Evolutionary conservation across 2,797 vertebrate genomes (phyloP).

Genomic region (Lithobates sylvaticus): DNA sequence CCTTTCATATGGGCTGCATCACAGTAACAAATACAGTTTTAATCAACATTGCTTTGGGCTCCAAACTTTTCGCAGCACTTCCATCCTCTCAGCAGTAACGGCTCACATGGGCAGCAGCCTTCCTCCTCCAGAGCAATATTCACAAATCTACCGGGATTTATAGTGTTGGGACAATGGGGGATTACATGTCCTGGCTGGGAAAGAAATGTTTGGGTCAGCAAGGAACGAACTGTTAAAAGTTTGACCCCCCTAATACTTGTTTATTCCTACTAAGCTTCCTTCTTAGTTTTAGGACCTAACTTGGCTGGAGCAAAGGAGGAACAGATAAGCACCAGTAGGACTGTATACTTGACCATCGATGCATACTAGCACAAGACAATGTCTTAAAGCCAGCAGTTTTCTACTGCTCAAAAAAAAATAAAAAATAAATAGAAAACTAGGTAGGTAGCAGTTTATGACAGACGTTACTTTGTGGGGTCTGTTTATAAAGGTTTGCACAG

Average conservation of each 20-base stretch:
- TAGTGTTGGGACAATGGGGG: conserved; percentile 30
- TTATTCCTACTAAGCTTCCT: neutral
- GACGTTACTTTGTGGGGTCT: no score
- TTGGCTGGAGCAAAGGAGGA: neutral
- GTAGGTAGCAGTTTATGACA: no score
- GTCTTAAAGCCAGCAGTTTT: no score
- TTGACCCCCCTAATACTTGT: conserved; percentile 11
- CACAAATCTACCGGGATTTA: conserved; percentile 14
- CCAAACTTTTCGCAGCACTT: neutral
- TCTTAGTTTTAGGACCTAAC: neutral
- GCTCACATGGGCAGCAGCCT: conserved; percentile 35
- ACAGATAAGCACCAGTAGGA: neutral
- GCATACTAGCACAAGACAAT: no score
- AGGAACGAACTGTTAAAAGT: conserved; percentile 13
- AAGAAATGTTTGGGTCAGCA: conserved; percentile 36
- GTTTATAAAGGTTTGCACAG: no score
- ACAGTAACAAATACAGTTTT: conserved; percentile 2
- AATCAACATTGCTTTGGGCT: neutral
- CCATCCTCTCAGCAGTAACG: neutral
- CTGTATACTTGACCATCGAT: no score
- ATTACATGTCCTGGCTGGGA: conserved; percentile 18
- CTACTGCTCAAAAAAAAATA: no score
- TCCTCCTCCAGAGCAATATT: neutral
- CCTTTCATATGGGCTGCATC: neutral
- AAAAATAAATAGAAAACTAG: no score